Conservation (phyloP, 2,113 vertebrate genomes). For the Coracopsis vasa region DNA sequence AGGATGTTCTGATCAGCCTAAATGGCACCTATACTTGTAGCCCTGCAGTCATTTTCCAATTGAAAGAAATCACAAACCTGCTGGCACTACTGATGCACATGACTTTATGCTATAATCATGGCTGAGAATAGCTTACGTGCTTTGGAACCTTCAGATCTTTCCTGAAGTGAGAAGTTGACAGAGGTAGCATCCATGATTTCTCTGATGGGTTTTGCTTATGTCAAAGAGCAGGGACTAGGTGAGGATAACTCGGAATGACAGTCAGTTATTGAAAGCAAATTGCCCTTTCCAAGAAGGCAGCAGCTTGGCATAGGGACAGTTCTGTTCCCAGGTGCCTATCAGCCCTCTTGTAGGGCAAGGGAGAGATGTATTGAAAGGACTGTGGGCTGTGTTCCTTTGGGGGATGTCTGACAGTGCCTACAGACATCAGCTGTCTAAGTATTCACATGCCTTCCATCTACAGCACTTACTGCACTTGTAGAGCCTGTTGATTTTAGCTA, state of each 20-base stretch:
- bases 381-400: not conserved
- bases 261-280: not conserved
- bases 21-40: not conserved
- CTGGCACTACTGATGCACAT: not conserved
- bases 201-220: not conserved
- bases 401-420: not conserved
- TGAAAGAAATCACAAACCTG: not conserved
- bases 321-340: not conserved
- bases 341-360: not conserved
- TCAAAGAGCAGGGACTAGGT: not conserved
- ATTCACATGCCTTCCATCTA: not conserved
- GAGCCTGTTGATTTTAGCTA: slow-evolving; percentile 73
- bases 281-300: not conserved
- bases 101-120: not conserved
- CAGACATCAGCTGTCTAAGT: not conserved
- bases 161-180: not conserved
- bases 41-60: not conserved
- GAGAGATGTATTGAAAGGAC: not conserved
- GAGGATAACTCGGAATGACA: not conserved
- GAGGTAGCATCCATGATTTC: not conserved
- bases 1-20: not conserved
- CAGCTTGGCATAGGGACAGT: not conserved
- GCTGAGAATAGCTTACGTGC: not conserved
- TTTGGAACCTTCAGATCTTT: not conserved
- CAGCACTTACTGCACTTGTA: slow-evolving; percentile 73